Evolutionary conservation across 2,113 vertebrate genomes (phyloP), one percentile per base, ranked within the genome.

Genomic region (Salvelinus sp.): DNA sequence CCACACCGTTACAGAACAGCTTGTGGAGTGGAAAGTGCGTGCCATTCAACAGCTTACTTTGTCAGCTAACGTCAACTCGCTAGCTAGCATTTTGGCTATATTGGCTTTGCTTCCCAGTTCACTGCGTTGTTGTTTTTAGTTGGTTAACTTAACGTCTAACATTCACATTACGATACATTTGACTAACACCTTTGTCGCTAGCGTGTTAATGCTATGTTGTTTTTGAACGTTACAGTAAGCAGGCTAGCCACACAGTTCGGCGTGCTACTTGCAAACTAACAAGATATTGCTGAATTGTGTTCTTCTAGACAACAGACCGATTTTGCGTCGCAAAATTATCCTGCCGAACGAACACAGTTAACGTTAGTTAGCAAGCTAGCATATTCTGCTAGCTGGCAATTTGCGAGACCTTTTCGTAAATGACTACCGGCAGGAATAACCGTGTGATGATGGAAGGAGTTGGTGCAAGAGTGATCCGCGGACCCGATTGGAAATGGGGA

Each of bases 401-500:
- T 74, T 75, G 75, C 72, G 27, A 73, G 38, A 64, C 14, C 22
- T 14, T 72, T 70, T 47, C 64, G 82, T 84, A 87, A 91, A 99
- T 99, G 97, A 98, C 96, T 86, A 96, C 95, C 94, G 96, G 96
- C 57, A 93, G 97, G 91, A 98, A 99, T 82, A 99, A 99, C 93
- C 94, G 97, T 22, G 96, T 97, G 81, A 97, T 98, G 97, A 97
- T 98, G 95, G 97, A 98, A 86, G 97, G 97, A 77, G 97, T 98
- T 14, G 97, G 97, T 30, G 97, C 97, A 7, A 94, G 97, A 76
- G 97, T 98, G 28, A 94, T 98, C 60, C 95, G 97, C 33, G 97
- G 97, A 88, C 97, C 97, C 1, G 97, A 99, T 91, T 99, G 97
- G 97, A 99, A 98, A 87, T 99, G 97, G 97, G 97, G 97, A 9